phyloP scores from a whole-genome alignment of 2,888 invertebrate genomes.

The Diarsia dahlii region DNA sequence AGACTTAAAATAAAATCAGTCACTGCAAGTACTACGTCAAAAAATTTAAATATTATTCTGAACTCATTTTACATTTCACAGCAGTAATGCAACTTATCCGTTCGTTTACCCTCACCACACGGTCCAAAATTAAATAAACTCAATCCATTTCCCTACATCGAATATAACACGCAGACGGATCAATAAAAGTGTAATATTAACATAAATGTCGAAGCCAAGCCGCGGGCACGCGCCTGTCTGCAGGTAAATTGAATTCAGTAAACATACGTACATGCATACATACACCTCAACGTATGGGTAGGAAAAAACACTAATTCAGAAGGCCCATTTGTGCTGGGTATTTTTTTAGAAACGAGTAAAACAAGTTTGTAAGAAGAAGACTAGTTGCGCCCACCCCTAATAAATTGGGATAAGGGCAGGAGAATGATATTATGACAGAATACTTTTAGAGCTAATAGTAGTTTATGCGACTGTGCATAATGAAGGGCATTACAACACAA shows the following conservation, averaged over 20 bases:
- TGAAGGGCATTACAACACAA: too few species aligned
- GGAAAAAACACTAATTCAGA: conserved; percentile 20
- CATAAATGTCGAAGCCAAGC: conserved; percentile 56
- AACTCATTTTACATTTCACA: neutral
- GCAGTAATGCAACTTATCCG: neutral
- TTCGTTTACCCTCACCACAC: neutral
- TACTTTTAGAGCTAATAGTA: too few species aligned
- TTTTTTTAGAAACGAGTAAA: neutral
- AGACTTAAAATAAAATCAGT: neutral
- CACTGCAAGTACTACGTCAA: neutral
- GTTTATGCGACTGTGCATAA: too few species aligned
- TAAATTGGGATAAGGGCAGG: too few species aligned
- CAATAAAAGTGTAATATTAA: conserved; percentile 60
- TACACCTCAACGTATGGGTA: conserved; percentile 2
- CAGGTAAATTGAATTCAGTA: conserved; percentile 63
- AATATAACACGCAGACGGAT: conserved; percentile 43
- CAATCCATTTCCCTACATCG: conserved; percentile 32
- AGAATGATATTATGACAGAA: too few species aligned
- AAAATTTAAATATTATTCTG: neutral
- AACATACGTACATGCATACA: conserved; percentile 47
- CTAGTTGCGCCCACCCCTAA: too few species aligned
- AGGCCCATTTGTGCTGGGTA: conserved; percentile 5
- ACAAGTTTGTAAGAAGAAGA: too few species aligned
- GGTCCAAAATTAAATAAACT: conserved; percentile 27
- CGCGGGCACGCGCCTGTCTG: conserved; percentile 54